These are phyloP conservation scores for Novumbra hubbsi DNA, from an alignment of 2,797 vertebrate species.

Conservation along the genomic window DNA sequence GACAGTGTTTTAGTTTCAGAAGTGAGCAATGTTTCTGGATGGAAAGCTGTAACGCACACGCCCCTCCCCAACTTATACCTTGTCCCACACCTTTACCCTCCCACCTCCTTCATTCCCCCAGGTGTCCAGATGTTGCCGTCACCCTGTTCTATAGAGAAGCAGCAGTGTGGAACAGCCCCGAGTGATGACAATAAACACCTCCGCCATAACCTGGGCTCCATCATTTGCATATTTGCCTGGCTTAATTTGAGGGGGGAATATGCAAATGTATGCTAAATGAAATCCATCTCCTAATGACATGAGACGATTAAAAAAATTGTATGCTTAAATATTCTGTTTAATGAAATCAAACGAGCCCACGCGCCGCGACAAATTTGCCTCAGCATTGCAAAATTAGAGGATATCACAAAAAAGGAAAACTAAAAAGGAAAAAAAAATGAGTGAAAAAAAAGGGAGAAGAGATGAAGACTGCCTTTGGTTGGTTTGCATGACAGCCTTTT, in stretches of 20 bases:
- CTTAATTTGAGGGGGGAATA: conserved; percentile 90
- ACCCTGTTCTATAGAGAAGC: conserved; percentile 76
- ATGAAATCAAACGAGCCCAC: conserved; percentile 97
- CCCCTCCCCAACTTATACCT: not conserved
- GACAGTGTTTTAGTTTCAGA: not conserved
- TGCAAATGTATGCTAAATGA: conserved; percentile 99
- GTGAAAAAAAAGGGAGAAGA: conserved; percentile 12
- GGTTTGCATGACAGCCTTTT: conserved; percentile 68
- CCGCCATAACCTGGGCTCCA: conserved; percentile 83
- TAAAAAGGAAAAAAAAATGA: conserved; percentile 35
- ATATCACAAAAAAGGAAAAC: conserved; percentile 71
- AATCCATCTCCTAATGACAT: conserved; percentile 98
- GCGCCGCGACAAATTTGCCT: conserved; percentile 88
- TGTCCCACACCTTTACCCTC: conserved; percentile 32
- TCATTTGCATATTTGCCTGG: conserved; percentile 88
- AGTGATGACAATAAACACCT: conserved; percentile 97
- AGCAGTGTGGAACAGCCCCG: conserved; percentile 84
- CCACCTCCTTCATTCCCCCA: conserved; percentile 39
- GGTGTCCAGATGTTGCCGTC: conserved; percentile 76
- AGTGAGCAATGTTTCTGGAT: not conserved
- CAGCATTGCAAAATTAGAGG: conserved; percentile 86
- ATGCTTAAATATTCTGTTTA: conserved; percentile 99
- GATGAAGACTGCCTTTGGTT: conserved; percentile 55
- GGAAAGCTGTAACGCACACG: not conserved
- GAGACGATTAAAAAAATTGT: conserved; percentile 99